phyloP scores from a whole-genome alignment of 1,140 invertebrate species.

The Neotoxoptera formosana region DNA sequence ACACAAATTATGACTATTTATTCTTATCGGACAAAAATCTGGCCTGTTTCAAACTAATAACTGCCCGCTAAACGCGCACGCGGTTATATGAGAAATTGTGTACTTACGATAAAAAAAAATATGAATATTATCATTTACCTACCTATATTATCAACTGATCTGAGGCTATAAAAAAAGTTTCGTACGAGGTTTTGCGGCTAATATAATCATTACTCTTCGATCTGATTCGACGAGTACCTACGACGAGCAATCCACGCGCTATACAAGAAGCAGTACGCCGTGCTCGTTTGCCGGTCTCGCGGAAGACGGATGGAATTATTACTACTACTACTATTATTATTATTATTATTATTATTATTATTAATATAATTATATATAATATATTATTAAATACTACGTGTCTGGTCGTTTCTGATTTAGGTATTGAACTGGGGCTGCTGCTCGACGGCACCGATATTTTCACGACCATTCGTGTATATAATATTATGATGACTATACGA shows the following conservation, averaged over 20 bases:
- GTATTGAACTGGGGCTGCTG: background rate
- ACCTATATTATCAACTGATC: background rate
- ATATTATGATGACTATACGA: background rate
- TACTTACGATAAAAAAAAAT: background rate
- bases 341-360: too few species aligned
- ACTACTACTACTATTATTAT: too few species aligned
- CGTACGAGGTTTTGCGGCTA: background rate
- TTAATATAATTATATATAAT: too few species aligned
- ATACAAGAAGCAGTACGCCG: too few species aligned
- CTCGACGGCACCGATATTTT: background rate
- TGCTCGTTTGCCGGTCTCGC: too few species aligned
- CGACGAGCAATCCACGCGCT: too few species aligned
- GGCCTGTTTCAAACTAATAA: background rate
- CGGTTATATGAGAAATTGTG: background rate
- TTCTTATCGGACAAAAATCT: background rate
- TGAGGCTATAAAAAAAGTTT: background rate
- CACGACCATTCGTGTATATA: background rate
- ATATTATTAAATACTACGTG: too few species aligned
- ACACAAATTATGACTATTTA: background rate
- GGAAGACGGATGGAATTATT: too few species aligned
- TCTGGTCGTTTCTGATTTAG: background rate
- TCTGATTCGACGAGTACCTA: background rate
- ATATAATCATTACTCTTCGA: background rate
- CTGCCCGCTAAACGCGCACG: background rate
- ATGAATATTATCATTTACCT: too few species aligned